A percentile compares a stretch with the other conserved stretches of the same genome.
phyloP scores from a whole-genome alignment of 1,140 invertebrate genomes.

The Nasonia longicornis region DNA sequence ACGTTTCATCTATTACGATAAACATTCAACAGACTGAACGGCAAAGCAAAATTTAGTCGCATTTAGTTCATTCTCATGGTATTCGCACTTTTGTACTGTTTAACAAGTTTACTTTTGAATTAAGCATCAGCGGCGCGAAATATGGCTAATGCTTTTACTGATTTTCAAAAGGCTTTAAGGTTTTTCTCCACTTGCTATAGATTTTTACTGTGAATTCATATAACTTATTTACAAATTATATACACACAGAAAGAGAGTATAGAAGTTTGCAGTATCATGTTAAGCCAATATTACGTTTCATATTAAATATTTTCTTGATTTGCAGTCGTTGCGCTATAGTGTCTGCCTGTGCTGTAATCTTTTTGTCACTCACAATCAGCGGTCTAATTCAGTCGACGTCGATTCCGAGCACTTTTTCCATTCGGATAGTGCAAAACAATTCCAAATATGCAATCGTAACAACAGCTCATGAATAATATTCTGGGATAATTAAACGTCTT shows the following conservation, averaged over 20 bases:
- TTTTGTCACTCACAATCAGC: constrained; percentile 28
- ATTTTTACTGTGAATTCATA: constrained; percentile 8
- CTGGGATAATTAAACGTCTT: constrained; percentile 38
- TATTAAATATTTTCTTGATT: constrained; percentile 27
- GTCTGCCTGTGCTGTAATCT: constrained; percentile 37
- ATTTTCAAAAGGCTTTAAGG: constrained; percentile 25
- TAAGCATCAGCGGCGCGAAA: neutral
- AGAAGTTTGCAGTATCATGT: constrained; percentile 43
- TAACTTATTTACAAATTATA: constrained; percentile 59
- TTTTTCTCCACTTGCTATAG: neutral
- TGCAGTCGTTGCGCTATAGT: constrained; percentile 29
- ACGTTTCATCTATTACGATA: neutral
- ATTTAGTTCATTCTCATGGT: neutral
- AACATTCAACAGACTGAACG: neutral
- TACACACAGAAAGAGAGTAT: constrained; percentile 51
- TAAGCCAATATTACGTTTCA: constrained; percentile 42
- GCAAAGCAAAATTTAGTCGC: neutral
- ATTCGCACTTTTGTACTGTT: constrained; percentile 7
- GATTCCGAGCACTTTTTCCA: neutral
- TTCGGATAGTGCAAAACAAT: constrained; percentile 15
- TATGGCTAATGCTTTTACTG: constrained; percentile 1
- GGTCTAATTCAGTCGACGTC: neutral
- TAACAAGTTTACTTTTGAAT: constrained; percentile 15
- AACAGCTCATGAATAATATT: constrained; percentile 39
- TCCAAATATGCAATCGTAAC: constrained; percentile 5